phyloP scores from a whole-genome alignment of 2,888 invertebrate genomes.

The Hydraecia micacea region DNA sequence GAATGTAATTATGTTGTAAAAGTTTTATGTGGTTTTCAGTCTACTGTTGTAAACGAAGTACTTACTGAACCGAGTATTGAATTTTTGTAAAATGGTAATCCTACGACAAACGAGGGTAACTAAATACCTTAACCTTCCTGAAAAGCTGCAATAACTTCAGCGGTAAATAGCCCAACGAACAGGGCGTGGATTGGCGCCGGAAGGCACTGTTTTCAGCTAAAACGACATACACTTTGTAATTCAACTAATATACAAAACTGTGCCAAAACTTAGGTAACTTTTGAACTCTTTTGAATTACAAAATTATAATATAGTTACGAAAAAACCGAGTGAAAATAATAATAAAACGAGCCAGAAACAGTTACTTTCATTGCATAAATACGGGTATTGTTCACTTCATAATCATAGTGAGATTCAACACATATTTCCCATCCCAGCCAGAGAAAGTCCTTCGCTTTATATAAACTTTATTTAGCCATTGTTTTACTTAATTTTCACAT shows the following conservation, averaged over 20 bases:
- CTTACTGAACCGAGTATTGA: neutral
- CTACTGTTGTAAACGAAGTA: neutral
- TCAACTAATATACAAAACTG: neutral
- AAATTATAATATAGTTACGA: slow-evolving; percentile 60
- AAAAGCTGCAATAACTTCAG: neutral
- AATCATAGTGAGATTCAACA: slow-evolving; percentile 60
- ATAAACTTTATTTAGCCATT: slow-evolving; percentile 68
- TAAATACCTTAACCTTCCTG: neutral
- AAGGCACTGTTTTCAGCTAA: neutral
- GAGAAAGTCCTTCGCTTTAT: slow-evolving; percentile 72
- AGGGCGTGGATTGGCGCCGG: neutral
- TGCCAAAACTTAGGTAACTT: slow-evolving; percentile 26
- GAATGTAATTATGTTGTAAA: slow-evolving; percentile 23
- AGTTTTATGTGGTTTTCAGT: neutral
- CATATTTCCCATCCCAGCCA: slow-evolving; percentile 69
- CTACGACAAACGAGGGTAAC: neutral
- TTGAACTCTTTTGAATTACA: slow-evolving; percentile 52
- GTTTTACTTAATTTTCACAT: slow-evolving; percentile 69
- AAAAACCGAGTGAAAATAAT: slow-evolving; percentile 67
- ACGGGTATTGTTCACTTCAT: slow-evolving; percentile 77
- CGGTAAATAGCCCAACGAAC: neutral
- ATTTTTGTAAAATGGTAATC: neutral
- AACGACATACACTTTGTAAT: neutral
- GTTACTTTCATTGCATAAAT: slow-evolving; percentile 87
- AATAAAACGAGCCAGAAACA: slow-evolving; percentile 70